Evolutionary conservation across 2,113 vertebrate species (phyloP).

Genomic region (Camelus bactrianus): DNA sequence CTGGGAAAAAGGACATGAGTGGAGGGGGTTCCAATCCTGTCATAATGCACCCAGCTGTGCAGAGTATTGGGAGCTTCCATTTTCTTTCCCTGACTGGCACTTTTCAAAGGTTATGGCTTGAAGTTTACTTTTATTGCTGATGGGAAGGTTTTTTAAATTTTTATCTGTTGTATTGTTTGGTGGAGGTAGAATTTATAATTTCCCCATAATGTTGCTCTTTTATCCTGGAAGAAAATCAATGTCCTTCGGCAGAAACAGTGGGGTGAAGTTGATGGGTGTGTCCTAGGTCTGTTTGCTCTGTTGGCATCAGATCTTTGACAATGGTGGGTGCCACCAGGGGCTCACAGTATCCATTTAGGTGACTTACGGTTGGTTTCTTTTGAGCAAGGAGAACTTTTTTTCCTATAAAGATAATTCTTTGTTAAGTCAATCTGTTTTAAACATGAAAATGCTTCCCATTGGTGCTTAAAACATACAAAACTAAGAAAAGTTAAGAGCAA

Average conservation of each 20-base stretch:
- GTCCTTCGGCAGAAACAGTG: background rate
- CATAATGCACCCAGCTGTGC: background rate
- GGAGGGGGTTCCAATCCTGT: rapidly evolving
- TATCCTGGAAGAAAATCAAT: background rate
- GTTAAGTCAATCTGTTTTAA: slow-evolving; percentile 4
- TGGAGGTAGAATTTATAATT: background rate
- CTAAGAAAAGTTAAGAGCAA: background rate
- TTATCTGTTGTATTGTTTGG: background rate
- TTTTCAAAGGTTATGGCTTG: background rate
- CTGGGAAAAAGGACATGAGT: background rate
- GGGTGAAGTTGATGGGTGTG: background rate
- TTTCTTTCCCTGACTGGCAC: background rate
- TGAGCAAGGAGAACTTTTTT: background rate
- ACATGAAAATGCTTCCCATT: background rate
- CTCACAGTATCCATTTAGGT: background rate
- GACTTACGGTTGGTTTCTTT: background rate
- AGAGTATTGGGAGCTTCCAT: background rate
- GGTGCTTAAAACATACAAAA: background rate
- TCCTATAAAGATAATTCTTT: background rate
- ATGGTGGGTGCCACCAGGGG: background rate
- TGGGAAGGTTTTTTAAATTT: background rate
- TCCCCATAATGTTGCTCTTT: background rate
- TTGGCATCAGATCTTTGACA: background rate
- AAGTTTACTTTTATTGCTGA: background rate
- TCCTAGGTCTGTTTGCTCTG: background rate